Conservation (phyloP, 2,888 invertebrate genomes). For the Drosophila lutescens region DNA sequence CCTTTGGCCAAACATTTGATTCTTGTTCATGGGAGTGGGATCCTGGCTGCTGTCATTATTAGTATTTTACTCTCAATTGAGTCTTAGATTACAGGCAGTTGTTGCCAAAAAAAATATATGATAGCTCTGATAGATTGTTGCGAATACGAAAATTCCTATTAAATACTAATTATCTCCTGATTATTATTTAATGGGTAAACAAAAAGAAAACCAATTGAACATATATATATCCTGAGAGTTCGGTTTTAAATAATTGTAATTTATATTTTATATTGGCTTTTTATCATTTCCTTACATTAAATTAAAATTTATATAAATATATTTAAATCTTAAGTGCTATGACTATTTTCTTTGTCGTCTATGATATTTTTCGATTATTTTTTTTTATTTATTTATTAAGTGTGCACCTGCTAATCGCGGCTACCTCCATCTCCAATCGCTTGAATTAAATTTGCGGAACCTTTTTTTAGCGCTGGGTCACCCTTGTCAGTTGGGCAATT, state of each 20-base stretch:
- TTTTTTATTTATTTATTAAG: neutral
- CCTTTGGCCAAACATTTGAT: constrained; percentile 37
- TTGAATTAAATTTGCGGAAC: constrained; percentile 39
- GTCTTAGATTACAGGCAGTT: constrained; percentile 69
- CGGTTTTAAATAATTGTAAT: neutral
- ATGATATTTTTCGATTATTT: no score
- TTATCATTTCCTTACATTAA: no score
- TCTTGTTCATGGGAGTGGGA: constrained; percentile 1
- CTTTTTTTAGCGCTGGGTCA: constrained; percentile 8
- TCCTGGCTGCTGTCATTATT: constrained; percentile 60
- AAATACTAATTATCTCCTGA: neutral
- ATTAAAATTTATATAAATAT: no score
- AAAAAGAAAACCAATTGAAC: no score
- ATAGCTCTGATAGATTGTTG: neutral
- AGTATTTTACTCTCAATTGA: constrained; percentile 70
- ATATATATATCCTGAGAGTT: no score
- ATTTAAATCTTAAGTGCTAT: no score
- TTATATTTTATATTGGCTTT: no score
- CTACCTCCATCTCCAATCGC: neutral
- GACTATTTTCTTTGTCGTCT: no score
- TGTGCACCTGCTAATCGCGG: constrained; percentile 18
- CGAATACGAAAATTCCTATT: neutral
- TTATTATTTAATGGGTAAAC: no score
- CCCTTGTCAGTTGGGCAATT: constrained; percentile 72
- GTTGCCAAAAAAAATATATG: constrained; percentile 47